A percentile compares a stretch with the other conserved stretches of the same genome.
phyloP scores from a whole-genome alignment of 1,140 invertebrate genomes.

The Vollenhovia emeryi region DNA sequence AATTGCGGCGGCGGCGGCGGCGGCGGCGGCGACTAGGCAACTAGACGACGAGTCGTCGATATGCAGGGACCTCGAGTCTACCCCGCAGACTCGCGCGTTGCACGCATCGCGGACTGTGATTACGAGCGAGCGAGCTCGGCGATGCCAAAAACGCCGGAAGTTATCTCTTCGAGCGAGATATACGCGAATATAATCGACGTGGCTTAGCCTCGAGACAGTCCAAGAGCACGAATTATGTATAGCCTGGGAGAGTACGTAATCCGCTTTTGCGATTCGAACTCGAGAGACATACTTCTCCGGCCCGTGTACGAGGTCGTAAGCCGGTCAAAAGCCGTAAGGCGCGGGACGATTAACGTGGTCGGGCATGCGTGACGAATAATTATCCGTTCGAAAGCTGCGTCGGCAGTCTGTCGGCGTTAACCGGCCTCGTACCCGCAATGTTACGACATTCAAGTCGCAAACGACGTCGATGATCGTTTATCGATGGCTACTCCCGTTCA shows the following conservation, averaged over 20 bases:
- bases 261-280: constrained; percentile 60
- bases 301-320: constrained; percentile 59
- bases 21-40: constrained; percentile 34
- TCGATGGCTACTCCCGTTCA: constrained; percentile 62
- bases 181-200: constrained; percentile 28
- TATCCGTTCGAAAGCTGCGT: constrained; percentile 68
- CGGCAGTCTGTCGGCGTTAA: constrained; percentile 37
- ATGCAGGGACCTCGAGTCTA: constrained; percentile 3
- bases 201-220: constrained; percentile 58
- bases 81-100: constrained; percentile 17
- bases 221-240: constrained; percentile 45
- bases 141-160: constrained; percentile 43
- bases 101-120: constrained; percentile 60
- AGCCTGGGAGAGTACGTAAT: constrained; percentile 53
- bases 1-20: constrained; percentile 61
- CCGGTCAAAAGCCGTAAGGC: constrained; percentile 61
- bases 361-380: constrained; percentile 77
- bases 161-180: constrained; percentile 28
- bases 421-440: constrained; percentile 11
- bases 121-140: background rate
- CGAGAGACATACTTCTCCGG: constrained; percentile 14
- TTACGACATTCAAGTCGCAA: constrained; percentile 67
- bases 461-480: constrained; percentile 62
- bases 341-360: constrained; percentile 74
- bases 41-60: constrained; percentile 32